phyloP scores from a whole-genome alignment of 2,113 vertebrate genomes.

The Strix aluco region DNA sequence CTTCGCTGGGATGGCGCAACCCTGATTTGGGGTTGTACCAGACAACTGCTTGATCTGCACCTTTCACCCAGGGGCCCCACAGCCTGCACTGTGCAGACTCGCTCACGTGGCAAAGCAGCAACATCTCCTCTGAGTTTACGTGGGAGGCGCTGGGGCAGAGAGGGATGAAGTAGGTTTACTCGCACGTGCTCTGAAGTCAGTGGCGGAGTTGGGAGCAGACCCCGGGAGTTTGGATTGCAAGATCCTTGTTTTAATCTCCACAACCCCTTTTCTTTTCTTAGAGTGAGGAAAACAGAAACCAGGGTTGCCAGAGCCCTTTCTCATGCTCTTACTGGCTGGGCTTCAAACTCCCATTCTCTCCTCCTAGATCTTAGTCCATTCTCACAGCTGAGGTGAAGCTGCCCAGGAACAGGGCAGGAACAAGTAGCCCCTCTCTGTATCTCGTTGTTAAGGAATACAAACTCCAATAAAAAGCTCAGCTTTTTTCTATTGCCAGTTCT shows the following conservation, averaged over 20 bases:
- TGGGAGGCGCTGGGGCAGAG: background rate
- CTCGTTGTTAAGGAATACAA: background rate
- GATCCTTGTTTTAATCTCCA: background rate
- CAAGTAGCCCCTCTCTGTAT: background rate
- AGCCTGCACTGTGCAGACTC: background rate
- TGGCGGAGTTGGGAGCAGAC: background rate
- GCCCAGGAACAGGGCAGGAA: background rate
- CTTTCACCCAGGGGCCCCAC: background rate
- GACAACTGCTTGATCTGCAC: background rate
- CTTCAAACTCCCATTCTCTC: background rate
- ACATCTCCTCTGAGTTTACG: rapidly evolving
- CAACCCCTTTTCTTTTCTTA: background rate
- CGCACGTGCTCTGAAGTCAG: background rate
- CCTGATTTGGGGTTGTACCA: background rate
- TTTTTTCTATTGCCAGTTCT: background rate
- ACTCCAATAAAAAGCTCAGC: background rate
- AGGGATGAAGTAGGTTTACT: background rate
- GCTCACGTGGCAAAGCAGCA: background rate
- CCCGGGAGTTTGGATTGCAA: background rate
- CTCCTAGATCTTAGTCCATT: background rate
- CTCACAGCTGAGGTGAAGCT: background rate
- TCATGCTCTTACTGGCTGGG: background rate
- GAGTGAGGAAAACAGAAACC: background rate
- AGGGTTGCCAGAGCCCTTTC: background rate
- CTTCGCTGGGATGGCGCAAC: background rate